Conservation (phyloP, 2,113 vertebrate species). For the Mormyrus iriodes region DNA sequence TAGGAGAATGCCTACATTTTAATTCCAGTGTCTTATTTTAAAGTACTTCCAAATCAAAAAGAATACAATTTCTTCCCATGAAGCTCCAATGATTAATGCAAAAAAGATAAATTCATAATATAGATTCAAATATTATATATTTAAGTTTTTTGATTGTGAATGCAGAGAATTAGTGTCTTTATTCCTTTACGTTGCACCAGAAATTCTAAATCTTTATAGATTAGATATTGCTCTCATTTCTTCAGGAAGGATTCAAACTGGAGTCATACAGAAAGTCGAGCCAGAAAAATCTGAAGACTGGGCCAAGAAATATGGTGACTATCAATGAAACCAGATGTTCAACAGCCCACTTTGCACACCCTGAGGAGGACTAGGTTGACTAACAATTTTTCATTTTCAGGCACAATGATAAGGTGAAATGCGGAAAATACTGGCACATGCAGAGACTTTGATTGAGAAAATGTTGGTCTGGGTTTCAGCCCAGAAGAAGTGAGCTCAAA, state of each 20-base stretch:
- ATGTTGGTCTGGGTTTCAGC: slow-evolving; percentile 1
- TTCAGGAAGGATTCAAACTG: slow-evolving; percentile 26
- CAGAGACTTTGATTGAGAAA: not conserved
- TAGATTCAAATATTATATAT: not conserved
- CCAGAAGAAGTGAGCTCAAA: slow-evolving; percentile 10
- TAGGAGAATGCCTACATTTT: not conserved
- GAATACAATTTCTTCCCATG: not conserved
- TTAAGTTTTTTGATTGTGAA: not conserved
- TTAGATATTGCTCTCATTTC: slow-evolving; percentile 4
- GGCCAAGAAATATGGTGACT: slow-evolving; percentile 43
- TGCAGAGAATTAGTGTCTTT: not conserved
- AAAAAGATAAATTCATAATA: not conserved
- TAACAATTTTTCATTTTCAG: slow-evolving; percentile 51
- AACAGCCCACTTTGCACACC: slow-evolving; percentile 34
- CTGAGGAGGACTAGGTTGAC: slow-evolving; percentile 42
- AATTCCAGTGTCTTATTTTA: not conserved
- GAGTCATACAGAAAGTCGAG: slow-evolving; percentile 24
- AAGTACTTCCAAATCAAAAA: not conserved
- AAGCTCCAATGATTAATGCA: not conserved
- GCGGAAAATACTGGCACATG: slow-evolving; percentile 37
- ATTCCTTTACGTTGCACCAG: not conserved
- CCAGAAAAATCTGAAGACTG: slow-evolving; percentile 25
- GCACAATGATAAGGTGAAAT: slow-evolving; percentile 33
- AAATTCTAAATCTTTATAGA: not conserved
- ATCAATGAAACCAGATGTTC: slow-evolving; percentile 44